phyloP scores from a whole-genome alignment of 2,113 vertebrate genomes.

The Brachypteracias leptosomus region DNA sequence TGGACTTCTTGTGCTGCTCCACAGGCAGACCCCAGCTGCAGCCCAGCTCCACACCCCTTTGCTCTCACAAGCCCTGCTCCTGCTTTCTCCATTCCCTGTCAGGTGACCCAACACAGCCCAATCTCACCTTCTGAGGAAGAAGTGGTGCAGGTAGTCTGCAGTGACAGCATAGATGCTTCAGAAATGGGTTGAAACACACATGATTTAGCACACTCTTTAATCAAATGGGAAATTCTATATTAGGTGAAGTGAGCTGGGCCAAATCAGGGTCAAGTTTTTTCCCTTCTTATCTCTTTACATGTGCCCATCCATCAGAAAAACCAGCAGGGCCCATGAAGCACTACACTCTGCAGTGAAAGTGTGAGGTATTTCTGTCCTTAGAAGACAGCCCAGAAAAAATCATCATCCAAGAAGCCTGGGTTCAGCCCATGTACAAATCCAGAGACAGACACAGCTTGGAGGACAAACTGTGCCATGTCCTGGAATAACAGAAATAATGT shows the following conservation, averaged over 20 bases:
- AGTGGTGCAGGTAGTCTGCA: not conserved
- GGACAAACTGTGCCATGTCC: not conserved
- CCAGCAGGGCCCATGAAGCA: no score
- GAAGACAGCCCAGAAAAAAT: not conserved
- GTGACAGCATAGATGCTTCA: not conserved
- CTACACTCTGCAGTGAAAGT: not conserved
- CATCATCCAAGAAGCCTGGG: not conserved
- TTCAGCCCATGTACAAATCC: not conserved
- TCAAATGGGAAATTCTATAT: not conserved
- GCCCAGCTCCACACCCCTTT: not conserved
- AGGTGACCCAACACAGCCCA: not conserved
- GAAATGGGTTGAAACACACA: not conserved
- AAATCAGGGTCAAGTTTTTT: not conserved
- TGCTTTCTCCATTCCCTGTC: not conserved
- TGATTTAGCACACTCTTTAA: accelerated
- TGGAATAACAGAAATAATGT: not conserved
- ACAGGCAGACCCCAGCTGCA: not conserved
- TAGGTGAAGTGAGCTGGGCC: not conserved
- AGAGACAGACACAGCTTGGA: not conserved
- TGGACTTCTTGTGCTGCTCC: not conserved
- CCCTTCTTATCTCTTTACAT: not conserved
- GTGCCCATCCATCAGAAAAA: not conserved
- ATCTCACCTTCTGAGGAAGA: not conserved
- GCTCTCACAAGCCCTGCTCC: not conserved
- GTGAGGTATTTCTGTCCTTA: not conserved